phyloP scores from a whole-genome alignment of 2,113 vertebrate species.

The Tetrao urogallus region DNA sequence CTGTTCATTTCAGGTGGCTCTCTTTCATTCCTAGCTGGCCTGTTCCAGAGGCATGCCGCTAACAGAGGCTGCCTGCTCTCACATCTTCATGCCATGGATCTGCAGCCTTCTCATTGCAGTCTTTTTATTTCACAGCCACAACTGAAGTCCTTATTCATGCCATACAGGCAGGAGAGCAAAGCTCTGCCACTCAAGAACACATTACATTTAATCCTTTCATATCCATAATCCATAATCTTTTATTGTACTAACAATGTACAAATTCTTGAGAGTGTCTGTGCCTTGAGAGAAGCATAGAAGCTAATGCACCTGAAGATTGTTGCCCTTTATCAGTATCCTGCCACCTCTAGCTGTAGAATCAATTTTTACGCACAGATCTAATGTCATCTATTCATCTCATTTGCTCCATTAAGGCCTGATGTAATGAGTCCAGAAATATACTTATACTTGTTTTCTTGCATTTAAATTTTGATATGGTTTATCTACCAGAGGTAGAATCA shows the following conservation, averaged over 20 bases:
- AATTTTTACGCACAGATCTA: neutral
- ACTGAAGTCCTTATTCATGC: neutral
- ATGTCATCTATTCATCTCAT: neutral
- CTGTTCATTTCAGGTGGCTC: neutral
- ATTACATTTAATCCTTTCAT: neutral
- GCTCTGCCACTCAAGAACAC: neutral
- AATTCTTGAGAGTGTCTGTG: neutral
- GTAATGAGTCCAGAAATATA: neutral
- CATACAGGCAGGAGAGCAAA: neutral
- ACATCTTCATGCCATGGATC: neutral
- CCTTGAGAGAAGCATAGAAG: neutral
- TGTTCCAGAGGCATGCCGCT: neutral
- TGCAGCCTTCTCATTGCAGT: neutral
- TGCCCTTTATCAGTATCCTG: neutral
- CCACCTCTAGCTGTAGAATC: neutral
- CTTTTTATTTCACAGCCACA: fast-evolving
- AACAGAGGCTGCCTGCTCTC: neutral
- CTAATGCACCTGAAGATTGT: neutral
- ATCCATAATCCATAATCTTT: neutral
- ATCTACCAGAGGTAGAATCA: neutral
- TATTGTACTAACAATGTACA: neutral
- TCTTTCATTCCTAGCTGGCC: neutral
- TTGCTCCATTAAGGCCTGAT: neutral
- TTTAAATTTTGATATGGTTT: neutral
- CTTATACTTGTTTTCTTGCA: neutral